A percentile compares a stretch with the other conserved stretches of the same genome.
Conservation (phyloP, 2,797 vertebrate species). For the Carduelis carduelis region DNA sequence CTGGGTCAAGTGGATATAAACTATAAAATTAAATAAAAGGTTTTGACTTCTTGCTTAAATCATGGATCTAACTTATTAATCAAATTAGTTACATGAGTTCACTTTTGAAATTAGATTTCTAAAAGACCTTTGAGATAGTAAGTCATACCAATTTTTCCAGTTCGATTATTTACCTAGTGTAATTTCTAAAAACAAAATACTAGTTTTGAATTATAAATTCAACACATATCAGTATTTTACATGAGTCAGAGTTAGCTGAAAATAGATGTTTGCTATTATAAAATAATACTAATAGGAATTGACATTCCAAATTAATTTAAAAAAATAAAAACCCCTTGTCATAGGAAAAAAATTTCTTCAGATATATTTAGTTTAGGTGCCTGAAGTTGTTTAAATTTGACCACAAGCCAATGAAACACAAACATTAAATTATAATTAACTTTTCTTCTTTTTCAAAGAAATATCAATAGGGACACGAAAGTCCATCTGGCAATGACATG, state of each 20-base stretch:
- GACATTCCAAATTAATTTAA: neutral
- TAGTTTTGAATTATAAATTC: neutral
- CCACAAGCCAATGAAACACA: neutral
- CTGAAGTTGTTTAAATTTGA: neutral
- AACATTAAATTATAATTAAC: neutral
- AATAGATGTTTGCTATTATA: neutral
- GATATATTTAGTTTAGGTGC: neutral
- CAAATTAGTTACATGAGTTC: neutral
- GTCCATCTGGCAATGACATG: neutral
- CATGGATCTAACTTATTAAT: neutral
- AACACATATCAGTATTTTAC: neutral
- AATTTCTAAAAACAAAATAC: neutral
- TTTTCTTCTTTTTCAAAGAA: neutral
- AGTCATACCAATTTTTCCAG: neutral
- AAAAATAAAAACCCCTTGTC: neutral
- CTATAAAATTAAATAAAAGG: neutral
- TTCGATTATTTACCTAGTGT: neutral
- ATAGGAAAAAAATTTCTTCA: neutral
- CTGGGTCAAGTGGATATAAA: neutral
- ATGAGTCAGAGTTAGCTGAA: neutral
- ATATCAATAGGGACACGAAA: neutral
- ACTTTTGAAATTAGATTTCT: neutral
- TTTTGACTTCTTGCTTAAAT: neutral
- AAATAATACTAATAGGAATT: neutral
- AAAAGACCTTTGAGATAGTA: neutral